These are phyloP conservation scores for Coregonus sp. DNA, from an alignment of 2,797 vertebrate species.

Conservation along the genomic window DNA sequence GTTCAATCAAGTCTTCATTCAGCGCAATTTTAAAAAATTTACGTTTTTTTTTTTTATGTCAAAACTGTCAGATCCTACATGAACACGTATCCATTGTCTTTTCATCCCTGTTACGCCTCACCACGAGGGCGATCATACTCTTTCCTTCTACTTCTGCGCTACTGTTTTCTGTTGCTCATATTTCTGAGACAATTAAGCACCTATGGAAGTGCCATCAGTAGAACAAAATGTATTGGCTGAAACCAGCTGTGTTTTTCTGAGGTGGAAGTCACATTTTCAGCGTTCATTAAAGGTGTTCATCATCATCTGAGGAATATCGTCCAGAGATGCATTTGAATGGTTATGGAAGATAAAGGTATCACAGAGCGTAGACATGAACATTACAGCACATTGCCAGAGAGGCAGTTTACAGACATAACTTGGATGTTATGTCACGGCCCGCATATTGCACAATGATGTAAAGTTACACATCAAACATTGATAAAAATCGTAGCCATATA, in stretches of 20 bases:
- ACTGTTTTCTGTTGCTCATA: not conserved
- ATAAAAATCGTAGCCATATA: too few species aligned
- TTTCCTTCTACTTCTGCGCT: not conserved
- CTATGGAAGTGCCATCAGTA: not conserved
- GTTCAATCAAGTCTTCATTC: not conserved
- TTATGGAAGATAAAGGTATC: not conserved
- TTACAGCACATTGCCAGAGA: not conserved
- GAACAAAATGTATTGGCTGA: not conserved
- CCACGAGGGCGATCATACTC: not conserved
- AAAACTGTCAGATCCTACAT: not conserved
- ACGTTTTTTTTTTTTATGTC: not conserved
- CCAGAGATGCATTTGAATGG: not conserved
- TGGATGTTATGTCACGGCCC: too few species aligned
- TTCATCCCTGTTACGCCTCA: not conserved
- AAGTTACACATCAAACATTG: too few species aligned
- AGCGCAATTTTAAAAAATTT: not conserved
- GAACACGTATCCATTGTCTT: not conserved
- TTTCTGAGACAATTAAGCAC: not conserved
- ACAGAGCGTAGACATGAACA: not conserved
- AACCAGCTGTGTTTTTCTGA: not conserved
- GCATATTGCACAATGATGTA: too few species aligned
- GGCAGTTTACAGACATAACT: too few species aligned
- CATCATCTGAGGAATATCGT: not conserved
- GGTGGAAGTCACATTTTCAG: not conserved
- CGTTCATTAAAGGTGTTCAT: not conserved